Conservation (phyloP, 2,888 invertebrate genomes). For the Zygothrica quintamaculata region DNA sequence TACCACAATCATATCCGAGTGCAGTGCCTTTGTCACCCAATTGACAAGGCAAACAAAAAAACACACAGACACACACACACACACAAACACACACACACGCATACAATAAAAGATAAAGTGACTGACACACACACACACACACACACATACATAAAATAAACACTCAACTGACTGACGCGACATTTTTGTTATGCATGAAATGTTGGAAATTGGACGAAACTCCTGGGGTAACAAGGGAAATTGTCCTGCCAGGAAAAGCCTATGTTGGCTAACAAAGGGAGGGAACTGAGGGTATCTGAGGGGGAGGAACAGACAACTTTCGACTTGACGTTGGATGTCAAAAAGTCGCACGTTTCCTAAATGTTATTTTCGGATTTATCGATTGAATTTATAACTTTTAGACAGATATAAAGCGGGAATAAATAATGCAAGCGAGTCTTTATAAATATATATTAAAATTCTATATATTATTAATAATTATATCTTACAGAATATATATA, state of each 20-base stretch:
- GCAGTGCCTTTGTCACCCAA: slow-evolving; percentile 36
- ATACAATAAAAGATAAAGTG: too few species aligned
- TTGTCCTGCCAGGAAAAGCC: neutral
- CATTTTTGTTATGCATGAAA: slow-evolving; percentile 39
- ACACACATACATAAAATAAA: too few species aligned
- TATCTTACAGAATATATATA: too few species aligned
- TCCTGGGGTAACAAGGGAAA: too few species aligned
- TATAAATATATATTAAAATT: too few species aligned
- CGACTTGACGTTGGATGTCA: slow-evolving; percentile 41
- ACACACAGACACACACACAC: neutral
- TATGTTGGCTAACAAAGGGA: neutral
- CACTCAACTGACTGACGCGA: slow-evolving; percentile 47
- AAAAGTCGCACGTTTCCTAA: slow-evolving; percentile 62
- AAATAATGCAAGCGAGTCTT: neutral
- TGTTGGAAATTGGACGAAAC: neutral
- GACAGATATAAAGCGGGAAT: slow-evolving; percentile 1
- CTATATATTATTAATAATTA: too few species aligned
- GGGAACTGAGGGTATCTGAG: neutral
- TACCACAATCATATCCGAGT: neutral
- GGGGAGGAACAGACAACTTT: slow-evolving; percentile 2
- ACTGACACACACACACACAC: neutral
- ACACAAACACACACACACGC: neutral
- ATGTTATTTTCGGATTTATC: slow-evolving; percentile 72
- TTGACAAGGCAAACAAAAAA: slow-evolving; percentile 28
- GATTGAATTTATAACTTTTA: slow-evolving; percentile 54